Evolutionary conservation across 2,888 invertebrate species (phyloP), one percentile per base, ranked within the genome.

Genomic region (Synanthedon formicaeformis): DNA sequence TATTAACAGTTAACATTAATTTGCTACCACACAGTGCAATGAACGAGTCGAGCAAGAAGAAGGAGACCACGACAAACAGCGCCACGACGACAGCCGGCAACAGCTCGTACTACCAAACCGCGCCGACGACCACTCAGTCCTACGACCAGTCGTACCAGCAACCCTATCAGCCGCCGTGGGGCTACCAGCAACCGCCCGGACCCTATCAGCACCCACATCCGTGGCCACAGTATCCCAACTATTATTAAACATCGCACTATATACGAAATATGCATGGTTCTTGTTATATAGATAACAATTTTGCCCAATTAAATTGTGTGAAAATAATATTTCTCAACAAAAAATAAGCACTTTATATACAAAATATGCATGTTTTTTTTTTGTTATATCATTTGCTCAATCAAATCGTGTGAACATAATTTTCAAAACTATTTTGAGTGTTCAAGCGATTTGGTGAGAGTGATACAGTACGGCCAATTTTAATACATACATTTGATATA

Each of bases 161-260:
- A 69, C 81, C 79, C 60, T 84, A 83, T 73, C 84, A 83, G 70
- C 80, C 84, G 58, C 79, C 85, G 13, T 88, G 87, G 88, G 81
- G 82, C 58, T 86, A 86, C 74, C 86, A 87, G 71, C 88, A 87
- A 64, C 83, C 86, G 50, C 80, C 85, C 51, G 78, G 78, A 3
- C 82, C 87, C 54, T 85, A 88, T 70, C 84, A 83, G 57, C 88
- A 81, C 60, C 80, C 81, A 34, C 79, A 80, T 60, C 80, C 85
- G 40, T 87, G 87, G 88, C 79, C 80, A 18, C 84, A 87, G 60
- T 87, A 87, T 65, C 81, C 83, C 53, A 87, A 87, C 66, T 88
- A 88, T 64, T 88, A 88, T 67, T 88, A 78, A 34, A 64, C 63
- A 53, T 14, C 16, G 23, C 34, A 45, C 45, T 8, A 12, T 14